These are phyloP conservation scores for Myxocyprinus asiaticus DNA, from an alignment of 2,113 vertebrate genomes.

Conservation along the genomic window DNA sequence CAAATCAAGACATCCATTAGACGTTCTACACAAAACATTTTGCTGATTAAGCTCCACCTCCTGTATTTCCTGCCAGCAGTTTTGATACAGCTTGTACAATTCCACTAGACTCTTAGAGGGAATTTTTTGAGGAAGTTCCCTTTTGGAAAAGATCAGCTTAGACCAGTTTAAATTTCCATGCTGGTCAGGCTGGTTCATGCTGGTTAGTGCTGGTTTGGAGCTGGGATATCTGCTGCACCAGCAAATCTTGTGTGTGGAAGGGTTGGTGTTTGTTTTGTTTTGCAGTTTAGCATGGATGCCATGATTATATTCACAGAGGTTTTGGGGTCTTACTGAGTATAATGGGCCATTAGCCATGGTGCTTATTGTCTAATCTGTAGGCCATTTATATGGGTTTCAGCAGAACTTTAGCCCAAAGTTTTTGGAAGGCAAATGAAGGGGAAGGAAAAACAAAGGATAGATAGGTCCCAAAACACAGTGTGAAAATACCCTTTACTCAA, in stretches of 20 bases:
- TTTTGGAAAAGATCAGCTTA: no score
- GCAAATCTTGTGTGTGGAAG: no score
- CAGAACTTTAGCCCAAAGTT: not conserved
- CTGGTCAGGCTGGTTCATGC: no score
- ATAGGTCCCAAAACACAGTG: not conserved
- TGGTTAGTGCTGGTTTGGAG: no score
- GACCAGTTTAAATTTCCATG: no score
- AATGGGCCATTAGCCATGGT: slow-evolving; percentile 20
- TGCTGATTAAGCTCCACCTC: no score
- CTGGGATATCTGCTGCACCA: no score
- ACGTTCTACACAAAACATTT: no score
- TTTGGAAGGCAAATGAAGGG: not conserved
- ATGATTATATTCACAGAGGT: slow-evolving; percentile 20
- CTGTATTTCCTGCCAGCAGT: no score
- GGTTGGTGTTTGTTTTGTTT: not conserved
- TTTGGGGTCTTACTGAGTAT: slow-evolving; percentile 23
- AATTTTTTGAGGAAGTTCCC: no score
- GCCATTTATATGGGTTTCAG: slow-evolving; percentile 20
- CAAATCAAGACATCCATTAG: not conserved
- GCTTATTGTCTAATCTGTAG: slow-evolving; percentile 18
- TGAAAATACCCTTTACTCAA: not conserved
- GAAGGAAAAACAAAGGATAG: not conserved
- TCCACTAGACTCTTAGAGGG: no score
- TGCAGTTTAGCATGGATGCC: not conserved
- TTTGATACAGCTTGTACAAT: no score